A percentile compares a stretch with the other conserved stretches of the same genome.
Evolutionary conservation across 2,797 vertebrate species (phyloP).

Genomic region (Chlorospingus semifuscus): DNA sequence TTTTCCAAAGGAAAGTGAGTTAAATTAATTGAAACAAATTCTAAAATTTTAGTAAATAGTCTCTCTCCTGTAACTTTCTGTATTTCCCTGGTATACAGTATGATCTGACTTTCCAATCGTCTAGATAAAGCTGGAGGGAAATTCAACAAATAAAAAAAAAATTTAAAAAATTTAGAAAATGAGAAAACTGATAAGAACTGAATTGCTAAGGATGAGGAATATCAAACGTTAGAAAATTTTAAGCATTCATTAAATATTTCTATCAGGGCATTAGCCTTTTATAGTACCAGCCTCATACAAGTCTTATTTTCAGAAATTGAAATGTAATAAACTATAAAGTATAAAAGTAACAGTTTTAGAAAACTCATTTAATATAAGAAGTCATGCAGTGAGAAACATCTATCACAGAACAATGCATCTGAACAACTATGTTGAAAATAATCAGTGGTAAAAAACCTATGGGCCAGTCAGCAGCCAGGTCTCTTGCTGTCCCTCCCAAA

Average conservation of each 20-base stretch:
- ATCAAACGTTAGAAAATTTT: background rate
- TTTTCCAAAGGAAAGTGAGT: background rate
- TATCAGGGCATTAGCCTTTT: conserved; percentile 11
- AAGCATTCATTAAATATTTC: conserved; percentile 44
- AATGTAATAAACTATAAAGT: background rate
- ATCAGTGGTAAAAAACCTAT: background rate
- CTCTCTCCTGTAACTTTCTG: background rate
- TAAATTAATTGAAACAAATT: background rate
- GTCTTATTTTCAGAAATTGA: background rate
- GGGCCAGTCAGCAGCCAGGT: background rate
- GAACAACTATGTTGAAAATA: background rate
- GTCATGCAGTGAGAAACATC: background rate
- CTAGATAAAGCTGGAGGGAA: background rate
- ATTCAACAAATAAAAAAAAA: background rate
- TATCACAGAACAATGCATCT: background rate
- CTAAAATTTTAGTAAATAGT: background rate
- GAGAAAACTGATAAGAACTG: background rate
- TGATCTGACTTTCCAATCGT: background rate
- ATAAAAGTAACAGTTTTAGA: conserved; percentile 2
- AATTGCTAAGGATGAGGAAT: background rate
- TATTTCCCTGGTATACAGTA: background rate
- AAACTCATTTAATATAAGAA: background rate
- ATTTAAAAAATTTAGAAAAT: background rate
- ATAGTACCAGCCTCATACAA: background rate
- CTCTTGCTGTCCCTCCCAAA: background rate